Evolutionary conservation across 2,113 vertebrate species (phyloP).

Genomic region (Puffinus mauretanicus): DNA sequence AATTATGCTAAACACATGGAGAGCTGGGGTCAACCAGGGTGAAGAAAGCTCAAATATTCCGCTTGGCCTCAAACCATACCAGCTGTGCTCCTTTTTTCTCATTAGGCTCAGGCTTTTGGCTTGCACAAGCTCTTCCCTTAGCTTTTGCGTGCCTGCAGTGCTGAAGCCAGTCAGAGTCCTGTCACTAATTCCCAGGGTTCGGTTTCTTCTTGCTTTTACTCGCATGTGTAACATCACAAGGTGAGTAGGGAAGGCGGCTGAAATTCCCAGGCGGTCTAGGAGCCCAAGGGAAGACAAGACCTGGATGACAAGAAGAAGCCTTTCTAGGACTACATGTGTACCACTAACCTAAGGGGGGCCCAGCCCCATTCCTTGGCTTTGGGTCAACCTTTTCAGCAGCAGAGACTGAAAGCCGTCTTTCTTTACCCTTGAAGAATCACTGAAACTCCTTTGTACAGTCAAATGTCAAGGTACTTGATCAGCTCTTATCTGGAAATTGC

Average conservation of each 20-base stretch:
- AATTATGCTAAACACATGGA: conserved; percentile 1
- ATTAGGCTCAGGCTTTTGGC: conserved; percentile 7
- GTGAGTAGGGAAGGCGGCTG: not conserved
- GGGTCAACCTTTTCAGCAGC: not conserved
- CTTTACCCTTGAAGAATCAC: not conserved
- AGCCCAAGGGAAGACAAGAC: not conserved
- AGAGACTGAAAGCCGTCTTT: not conserved
- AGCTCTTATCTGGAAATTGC: not conserved
- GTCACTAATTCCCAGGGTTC: not conserved
- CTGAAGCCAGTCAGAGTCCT: not conserved
- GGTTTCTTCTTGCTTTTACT: not conserved
- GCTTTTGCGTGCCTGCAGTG: not conserved
- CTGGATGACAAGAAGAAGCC: not conserved
- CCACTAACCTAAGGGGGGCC: fast-evolving
- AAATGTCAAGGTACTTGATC: not conserved
- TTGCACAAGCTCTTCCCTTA: not conserved
- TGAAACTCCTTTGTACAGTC: not conserved
- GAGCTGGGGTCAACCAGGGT: conserved; percentile 40
- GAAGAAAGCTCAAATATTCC: conserved; percentile 36
- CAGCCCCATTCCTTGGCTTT: not conserved
- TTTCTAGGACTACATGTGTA: not conserved
- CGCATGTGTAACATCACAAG: not conserved
- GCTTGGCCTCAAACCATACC: conserved; percentile 16
- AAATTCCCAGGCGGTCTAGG: not conserved
- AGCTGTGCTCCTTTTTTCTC: conserved; percentile 53